phyloP scores from a whole-genome alignment of 2,888 invertebrate species.

The Tromatobia lineatoria region DNA sequence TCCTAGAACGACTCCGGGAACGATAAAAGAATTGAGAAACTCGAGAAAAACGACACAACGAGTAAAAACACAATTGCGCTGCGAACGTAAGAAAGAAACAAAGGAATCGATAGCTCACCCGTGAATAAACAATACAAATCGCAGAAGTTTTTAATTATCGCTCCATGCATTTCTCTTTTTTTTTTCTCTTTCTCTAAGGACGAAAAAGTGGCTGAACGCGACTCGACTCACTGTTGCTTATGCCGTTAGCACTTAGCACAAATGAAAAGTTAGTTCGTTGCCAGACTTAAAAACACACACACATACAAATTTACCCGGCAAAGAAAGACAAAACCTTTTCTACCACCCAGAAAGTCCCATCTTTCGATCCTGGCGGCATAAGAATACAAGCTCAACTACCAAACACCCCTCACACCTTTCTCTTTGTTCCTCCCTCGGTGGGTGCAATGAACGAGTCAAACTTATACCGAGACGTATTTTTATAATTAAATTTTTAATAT shows the following conservation, averaged over 20 bases:
- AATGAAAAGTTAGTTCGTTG: conserved; percentile 53
- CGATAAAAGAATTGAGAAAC: conserved; percentile 23
- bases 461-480: conserved; percentile 72
- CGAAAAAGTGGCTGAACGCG: not conserved
- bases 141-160: conserved; percentile 50
- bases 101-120: conserved; percentile 62
- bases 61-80: not conserved
- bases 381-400: conserved; percentile 24
- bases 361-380: not conserved
- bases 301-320: conserved; percentile 4
- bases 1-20: not conserved
- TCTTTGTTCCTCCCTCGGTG: conserved; percentile 15
- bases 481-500: conserved; percentile 81
- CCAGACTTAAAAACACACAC: not conserved
- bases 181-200: not conserved
- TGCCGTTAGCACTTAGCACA: conserved; percentile 36
- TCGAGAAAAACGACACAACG: conserved; percentile 14
- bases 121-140: conserved; percentile 32
- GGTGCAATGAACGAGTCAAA: conserved; percentile 44
- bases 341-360: not conserved
- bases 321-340: conserved; percentile 15
- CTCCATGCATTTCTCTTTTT: conserved; percentile 21
- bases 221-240: not conserved
- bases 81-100: conserved; percentile 49
- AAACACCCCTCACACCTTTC: conserved; percentile 1